Base-by-base conservation (phyloP, 2,113 vertebrate species). In the Tetraodon nigroviridis region DNA sequence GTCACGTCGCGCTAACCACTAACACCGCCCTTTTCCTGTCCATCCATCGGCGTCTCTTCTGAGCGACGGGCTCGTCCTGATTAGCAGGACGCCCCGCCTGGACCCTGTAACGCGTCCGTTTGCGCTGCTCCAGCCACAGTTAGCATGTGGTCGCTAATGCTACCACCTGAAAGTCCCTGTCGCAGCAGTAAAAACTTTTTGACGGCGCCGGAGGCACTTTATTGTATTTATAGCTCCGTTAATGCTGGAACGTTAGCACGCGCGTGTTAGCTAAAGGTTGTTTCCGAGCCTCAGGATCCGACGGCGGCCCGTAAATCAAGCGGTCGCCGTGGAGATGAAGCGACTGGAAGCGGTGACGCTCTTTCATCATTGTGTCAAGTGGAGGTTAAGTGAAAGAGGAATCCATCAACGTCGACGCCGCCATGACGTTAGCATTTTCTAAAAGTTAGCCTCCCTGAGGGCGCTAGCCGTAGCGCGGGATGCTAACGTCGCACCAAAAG, bases 61-160 rank as follows among this genome's bases (percentile, higher is more conserved):
- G n/a, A n/a, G n/a, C n/a, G n/a, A n/a, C n/a, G n/a, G n/a, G n/a
- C n/a, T n/a, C n/a, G n/a, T n/a, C n/a, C n/a, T n/a, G n/a, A n/a
- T n/a, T n/a, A n/a, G n/a, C n/a, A n/a, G n/a, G n/a, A n/a, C n/a
- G n/a, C n/a, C n/a, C n/a, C n/a, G n/a, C n/a, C n/a, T n/a, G n/a
- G 84, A 86, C 87, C 83, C 73, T 56, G 69, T 58, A 68, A 68
- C 75, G 75, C 65, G 69, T 24, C 63, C 68, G 64, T 78, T 71
- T 76, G 67, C 66, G 65, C 75, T 77, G 81, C 86, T 89, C 89
- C 82, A 76, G 81, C 83, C 82, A 77, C 78, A 78, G 22, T 24
- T 24, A 24, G 22, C 22, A 24, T 24, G 7, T 41, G 4, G 40
- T 24, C 11, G 40, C 40, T 41, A 41, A 41, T 6, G 40, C 40